phyloP scores from a whole-genome alignment of 2,113 vertebrate species.

The Junco hyemalis region DNA sequence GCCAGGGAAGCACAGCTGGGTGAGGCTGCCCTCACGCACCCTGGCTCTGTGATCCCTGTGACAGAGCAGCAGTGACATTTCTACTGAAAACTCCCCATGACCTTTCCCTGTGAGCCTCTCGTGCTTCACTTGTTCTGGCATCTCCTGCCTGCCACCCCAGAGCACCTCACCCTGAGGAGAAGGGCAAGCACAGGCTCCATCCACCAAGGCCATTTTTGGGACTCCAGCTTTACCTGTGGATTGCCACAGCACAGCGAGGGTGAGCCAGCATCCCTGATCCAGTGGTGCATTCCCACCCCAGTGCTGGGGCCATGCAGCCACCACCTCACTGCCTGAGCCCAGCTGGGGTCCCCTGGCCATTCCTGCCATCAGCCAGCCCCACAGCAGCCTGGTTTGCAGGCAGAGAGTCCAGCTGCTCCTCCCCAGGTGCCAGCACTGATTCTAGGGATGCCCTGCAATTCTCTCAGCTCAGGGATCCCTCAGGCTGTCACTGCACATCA shows the following conservation, averaged over 20 bases:
- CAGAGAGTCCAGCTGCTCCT: neutral
- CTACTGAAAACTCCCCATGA: conserved; percentile 46
- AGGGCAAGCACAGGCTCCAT: neutral
- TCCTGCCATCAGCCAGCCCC: neutral
- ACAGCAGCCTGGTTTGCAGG: neutral
- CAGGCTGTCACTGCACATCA: neutral
- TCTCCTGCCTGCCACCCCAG: neutral
- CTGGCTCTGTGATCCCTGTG: conserved; percentile 6
- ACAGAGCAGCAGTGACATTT: conserved; percentile 55
- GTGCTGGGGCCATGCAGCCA: rapidly evolving
- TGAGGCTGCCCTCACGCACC: neutral
- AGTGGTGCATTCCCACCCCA: rapidly evolving
- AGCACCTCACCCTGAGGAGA: neutral
- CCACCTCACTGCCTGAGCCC: neutral
- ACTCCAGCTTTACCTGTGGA: neutral
- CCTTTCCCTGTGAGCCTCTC: conserved; percentile 46
- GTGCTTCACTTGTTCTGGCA: conserved; percentile 27
- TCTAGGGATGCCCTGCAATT: neutral
- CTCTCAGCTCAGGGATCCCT: neutral
- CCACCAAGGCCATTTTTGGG: neutral
- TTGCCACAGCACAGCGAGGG: rapidly evolving
- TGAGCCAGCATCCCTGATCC: rapidly evolving
- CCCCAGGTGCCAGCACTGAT: neutral
- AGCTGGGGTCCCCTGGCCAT: neutral
- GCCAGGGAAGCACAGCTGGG: neutral